Evolutionary conservation across 2,113 vertebrate species (phyloP).

Genomic region (Larimichthys polyactis): DNA sequence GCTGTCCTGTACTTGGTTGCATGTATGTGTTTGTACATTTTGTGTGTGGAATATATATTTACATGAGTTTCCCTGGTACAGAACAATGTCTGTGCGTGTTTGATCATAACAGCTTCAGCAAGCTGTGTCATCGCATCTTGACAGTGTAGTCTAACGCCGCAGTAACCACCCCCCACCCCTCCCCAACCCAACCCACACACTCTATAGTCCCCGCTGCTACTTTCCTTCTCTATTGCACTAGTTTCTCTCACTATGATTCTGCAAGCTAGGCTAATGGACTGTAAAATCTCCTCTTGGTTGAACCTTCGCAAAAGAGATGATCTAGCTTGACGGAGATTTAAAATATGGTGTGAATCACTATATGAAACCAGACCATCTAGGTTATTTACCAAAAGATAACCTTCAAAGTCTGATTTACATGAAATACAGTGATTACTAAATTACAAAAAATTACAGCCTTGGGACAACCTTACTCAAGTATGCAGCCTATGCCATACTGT

Average conservation of each 20-base stretch:
- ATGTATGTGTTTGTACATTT: not conserved
- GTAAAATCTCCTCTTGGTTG: not conserved
- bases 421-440: too few relatives aligned
- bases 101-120: slow-evolving; percentile 44
- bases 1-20: slow-evolving; percentile 18
- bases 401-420: not conserved
- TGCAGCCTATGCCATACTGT: too few relatives aligned
- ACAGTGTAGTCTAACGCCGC: slow-evolving; percentile 58
- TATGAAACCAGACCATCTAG: not conserved
- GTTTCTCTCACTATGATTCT: slow-evolving; percentile 11
- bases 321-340: not conserved
- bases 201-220: slow-evolving; percentile 14
- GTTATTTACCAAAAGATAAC: not conserved
- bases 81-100: slow-evolving; percentile 5
- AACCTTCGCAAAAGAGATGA: not conserved
- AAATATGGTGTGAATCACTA: too few relatives aligned
- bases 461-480: not conserved
- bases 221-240: slow-evolving; percentile 19
- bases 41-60: slow-evolving; percentile 2
- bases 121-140: slow-evolving; percentile 72
- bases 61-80: slow-evolving; percentile 15
- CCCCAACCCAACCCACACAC: slow-evolving; percentile 10
- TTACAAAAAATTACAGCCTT: not conserved
- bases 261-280: not conserved
- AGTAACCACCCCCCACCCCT: slow-evolving; percentile 37